These are phyloP conservation scores for Ceratina australensis DNA, from an alignment of 1,140 invertebrate genomes.

Conservation along the genomic window DNA sequence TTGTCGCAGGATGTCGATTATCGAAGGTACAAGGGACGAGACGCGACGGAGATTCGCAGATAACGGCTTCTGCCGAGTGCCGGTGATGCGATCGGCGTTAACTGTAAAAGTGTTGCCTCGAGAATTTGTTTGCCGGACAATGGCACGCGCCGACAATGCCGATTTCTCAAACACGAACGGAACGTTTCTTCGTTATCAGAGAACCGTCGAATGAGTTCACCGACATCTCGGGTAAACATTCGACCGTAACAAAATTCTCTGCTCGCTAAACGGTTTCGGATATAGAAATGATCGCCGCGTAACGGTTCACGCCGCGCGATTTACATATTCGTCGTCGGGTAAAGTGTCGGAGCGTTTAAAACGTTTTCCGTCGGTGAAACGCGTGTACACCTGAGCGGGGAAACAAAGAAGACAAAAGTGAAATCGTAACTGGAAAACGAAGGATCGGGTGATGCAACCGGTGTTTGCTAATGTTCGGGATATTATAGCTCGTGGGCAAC, in stretches of 20 bases:
- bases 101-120: conserved; percentile 10
- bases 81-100: background rate
- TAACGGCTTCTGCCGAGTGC: conserved; percentile 6
- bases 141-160: background rate
- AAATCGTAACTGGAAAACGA: background rate
- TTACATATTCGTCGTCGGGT: conserved; percentile 68
- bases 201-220: too few relatives aligned
- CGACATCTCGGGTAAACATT: too few relatives aligned
- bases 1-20: conserved; percentile 31
- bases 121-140: conserved; percentile 16
- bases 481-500: background rate
- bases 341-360: too few relatives aligned
- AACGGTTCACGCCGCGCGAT: conserved; percentile 70
- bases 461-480: conserved; percentile 7
- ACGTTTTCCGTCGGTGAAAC: background rate
- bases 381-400: background rate
- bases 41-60: conserved; percentile 4
- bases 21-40: background rate
- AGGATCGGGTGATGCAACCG: conserved; percentile 14
- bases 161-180: background rate
- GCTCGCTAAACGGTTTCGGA: conserved; percentile 37
- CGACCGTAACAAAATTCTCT: background rate
- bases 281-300: conserved; percentile 51
- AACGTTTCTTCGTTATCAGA: background rate
- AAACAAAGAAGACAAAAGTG: conserved; percentile 22